These are phyloP conservation scores for Florisuga fusca DNA, from an alignment of 2,797 vertebrate genomes.

Conservation along the genomic window DNA sequence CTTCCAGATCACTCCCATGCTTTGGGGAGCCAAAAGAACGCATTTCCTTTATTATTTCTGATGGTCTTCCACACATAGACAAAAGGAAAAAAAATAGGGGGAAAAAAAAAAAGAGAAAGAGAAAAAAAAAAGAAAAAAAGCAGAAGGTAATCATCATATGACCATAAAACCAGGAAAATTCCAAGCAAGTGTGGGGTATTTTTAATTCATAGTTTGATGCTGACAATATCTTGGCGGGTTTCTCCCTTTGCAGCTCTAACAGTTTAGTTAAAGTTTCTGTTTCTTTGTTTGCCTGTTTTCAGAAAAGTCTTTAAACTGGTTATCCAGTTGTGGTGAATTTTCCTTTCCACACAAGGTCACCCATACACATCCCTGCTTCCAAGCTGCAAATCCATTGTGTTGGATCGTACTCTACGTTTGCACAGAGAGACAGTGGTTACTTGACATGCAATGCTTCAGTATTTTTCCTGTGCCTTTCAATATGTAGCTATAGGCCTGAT, in stretches of 20 bases:
- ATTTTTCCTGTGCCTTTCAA: constrained; percentile 20
- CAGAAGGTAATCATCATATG: not conserved
- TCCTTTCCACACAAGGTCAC: not conserved
- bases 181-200: not conserved
- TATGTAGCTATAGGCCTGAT: not conserved
- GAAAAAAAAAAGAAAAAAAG: not conserved
- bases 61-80: not conserved
- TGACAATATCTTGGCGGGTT: not conserved
- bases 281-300: not conserved
- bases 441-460: not conserved
- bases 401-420: not conserved
- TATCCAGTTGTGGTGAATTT: not conserved
- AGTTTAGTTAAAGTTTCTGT: not conserved
- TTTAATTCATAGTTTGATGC: not conserved
- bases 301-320: not conserved
- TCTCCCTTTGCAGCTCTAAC: not conserved
- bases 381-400: not conserved
- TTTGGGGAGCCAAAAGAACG: not conserved
- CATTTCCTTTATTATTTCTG: not conserved
- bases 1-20: not conserved
- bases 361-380: not conserved
- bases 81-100: not conserved
- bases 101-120: too few relatives aligned
- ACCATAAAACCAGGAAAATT: not conserved
- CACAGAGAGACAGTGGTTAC: not conserved